Percentiles rank a stretch among this genome's conserved stretches.
Evolutionary conservation across 2,113 vertebrate genomes (phyloP).

Genomic region (Leptosomus discolor): DNA sequence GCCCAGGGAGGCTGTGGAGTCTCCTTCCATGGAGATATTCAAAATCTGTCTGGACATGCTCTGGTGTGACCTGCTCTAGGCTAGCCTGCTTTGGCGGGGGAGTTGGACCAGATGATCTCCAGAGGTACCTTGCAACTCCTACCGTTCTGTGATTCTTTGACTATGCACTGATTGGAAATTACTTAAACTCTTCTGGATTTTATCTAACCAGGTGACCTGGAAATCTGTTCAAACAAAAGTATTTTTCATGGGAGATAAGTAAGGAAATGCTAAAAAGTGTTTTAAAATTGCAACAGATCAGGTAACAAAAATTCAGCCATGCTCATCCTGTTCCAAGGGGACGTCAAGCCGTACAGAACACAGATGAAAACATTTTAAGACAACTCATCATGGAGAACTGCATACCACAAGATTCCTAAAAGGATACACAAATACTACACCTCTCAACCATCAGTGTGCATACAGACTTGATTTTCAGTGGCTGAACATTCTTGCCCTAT

Average conservation of each 20-base stretch:
- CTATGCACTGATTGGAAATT: not conserved
- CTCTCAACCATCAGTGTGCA: not conserved
- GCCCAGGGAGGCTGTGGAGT: too few species aligned
- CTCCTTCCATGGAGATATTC: too few species aligned
- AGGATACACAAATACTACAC: not conserved
- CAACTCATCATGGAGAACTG: not conserved
- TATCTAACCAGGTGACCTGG: not conserved
- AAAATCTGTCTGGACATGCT: too few species aligned
- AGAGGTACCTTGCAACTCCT: too few species aligned
- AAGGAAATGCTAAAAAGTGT: not conserved
- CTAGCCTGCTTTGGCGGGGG: too few species aligned
- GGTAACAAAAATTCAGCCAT: not conserved
- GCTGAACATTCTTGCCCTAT: not conserved
- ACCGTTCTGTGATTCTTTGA: too few species aligned
- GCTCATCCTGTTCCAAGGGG: not conserved
- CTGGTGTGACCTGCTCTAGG: too few species aligned
- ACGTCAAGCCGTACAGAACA: not conserved
- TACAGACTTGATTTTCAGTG: not conserved
- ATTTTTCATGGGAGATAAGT: not conserved
- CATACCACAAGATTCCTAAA: not conserved
- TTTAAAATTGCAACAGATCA: not conserved
- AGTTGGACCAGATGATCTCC: too few species aligned
- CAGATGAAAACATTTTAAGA: not conserved
- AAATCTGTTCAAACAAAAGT: not conserved
- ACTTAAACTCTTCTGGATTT: not conserved